These are phyloP conservation scores for Cololabis saira DNA, from an alignment of 2,113 vertebrate genomes.

Conservation along the genomic window DNA sequence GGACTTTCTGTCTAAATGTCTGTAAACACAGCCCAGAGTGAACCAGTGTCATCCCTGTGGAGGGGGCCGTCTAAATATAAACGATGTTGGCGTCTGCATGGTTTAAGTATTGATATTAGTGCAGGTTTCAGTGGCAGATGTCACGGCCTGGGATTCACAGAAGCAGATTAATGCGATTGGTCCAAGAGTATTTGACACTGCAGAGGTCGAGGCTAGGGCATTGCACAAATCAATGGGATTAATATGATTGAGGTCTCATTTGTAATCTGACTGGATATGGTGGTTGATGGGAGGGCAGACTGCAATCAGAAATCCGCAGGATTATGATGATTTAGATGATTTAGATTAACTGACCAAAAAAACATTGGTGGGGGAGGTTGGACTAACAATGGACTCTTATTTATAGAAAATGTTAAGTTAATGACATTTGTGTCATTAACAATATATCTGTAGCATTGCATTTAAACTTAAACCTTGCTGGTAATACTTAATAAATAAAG, in stretches of 20 bases:
- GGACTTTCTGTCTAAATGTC: constrained; percentile 34
- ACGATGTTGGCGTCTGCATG: constrained; percentile 40
- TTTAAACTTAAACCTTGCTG: background rate
- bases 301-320: constrained; percentile 61
- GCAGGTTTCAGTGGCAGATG: constrained; percentile 75
- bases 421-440: background rate
- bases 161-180: constrained; percentile 68
- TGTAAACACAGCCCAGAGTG: constrained; percentile 35
- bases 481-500: background rate
- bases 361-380: constrained; percentile 17
- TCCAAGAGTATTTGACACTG: constrained; percentile 52
- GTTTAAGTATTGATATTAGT: constrained; percentile 71
- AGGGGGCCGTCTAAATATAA: constrained; percentile 60
- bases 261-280: constrained; percentile 66
- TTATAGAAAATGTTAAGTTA: background rate
- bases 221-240: constrained; percentile 72
- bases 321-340: constrained; percentile 69
- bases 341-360: constrained; percentile 49
- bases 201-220: constrained; percentile 58
- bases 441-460: too few species aligned
- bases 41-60: constrained; percentile 6
- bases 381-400: background rate
- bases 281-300: constrained; percentile 48
- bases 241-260: constrained; percentile 69
- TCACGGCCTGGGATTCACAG: constrained; percentile 50